phyloP scores from a whole-genome alignment of 2,888 invertebrate species.

The Bellardia bayeri region DNA sequence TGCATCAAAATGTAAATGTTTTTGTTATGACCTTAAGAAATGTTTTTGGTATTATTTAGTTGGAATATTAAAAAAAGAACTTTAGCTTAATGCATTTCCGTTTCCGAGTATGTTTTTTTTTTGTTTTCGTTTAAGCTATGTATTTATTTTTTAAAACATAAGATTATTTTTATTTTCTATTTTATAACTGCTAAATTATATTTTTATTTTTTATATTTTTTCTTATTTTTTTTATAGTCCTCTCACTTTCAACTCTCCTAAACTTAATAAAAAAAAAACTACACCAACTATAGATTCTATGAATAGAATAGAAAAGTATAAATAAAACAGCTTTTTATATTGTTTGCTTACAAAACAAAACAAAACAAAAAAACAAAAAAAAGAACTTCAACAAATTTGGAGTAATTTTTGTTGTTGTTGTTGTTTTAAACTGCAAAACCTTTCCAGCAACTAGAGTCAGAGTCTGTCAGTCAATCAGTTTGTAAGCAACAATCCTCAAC shows the following conservation, averaged over 20 bases:
- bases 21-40: constrained; percentile 58
- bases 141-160: background rate
- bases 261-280: background rate
- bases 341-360: constrained; percentile 36
- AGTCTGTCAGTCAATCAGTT: constrained; percentile 8
- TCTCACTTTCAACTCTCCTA: constrained; percentile 33
- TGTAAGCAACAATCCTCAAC: constrained; percentile 37
- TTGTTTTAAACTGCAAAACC: background rate
- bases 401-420: constrained; percentile 28
- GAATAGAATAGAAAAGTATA: constrained; percentile 1
- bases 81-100: constrained; percentile 60
- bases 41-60: constrained; percentile 9
- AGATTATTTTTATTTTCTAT: background rate
- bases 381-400: constrained; percentile 10
- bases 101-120: constrained; percentile 24
- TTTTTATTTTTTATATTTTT: constrained; percentile 28
- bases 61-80: background rate
- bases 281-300: background rate
- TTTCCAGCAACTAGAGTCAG: constrained; percentile 29
- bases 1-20: constrained; percentile 28
- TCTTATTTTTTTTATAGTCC: constrained; percentile 48
- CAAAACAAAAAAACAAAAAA: background rate
- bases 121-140: background rate
- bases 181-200: background rate
- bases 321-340: constrained; percentile 29